These are phyloP conservation scores for Lycophotia porphyrea DNA, from an alignment of 2,888 invertebrate genomes.

Conservation along the genomic window DNA sequence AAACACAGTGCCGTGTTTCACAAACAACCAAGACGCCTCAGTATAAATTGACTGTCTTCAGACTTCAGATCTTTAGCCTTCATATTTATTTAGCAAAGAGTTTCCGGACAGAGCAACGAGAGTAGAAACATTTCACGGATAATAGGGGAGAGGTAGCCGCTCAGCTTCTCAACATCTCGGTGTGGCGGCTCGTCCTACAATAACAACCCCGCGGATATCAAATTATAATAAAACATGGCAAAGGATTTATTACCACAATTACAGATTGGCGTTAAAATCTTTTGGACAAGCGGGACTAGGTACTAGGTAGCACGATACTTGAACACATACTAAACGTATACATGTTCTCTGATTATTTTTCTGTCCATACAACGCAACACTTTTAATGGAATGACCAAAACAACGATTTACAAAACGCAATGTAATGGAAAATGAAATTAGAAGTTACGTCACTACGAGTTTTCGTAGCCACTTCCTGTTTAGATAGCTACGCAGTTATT, in stretches of 20 bases:
- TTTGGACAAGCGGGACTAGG: not conserved
- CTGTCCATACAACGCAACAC: conserved; percentile 8
- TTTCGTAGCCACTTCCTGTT: conserved; percentile 44
- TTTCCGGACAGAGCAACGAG: conserved; percentile 7
- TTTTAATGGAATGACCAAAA: conserved; percentile 46
- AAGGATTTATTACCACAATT: conserved; percentile 52
- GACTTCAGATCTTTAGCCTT: conserved; percentile 9
- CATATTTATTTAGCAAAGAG: conserved; percentile 22
- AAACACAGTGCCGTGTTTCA: conserved; percentile 29
- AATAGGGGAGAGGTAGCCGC: conserved; percentile 28
- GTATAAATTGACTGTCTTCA: conserved; percentile 18
- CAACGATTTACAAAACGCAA: conserved; percentile 51
- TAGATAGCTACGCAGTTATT: conserved; percentile 10
- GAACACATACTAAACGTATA: conserved; percentile 9
- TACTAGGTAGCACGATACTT: conserved; percentile 8
- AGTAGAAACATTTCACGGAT: conserved; percentile 39
- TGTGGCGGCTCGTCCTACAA: conserved; percentile 52
- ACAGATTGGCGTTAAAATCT: conserved; percentile 52
- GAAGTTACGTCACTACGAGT: conserved; percentile 48
- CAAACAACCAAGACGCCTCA: conserved; percentile 25
- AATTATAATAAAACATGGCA: conserved; percentile 60
- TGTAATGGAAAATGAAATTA: conserved; percentile 62
- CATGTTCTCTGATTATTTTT: conserved; percentile 1
- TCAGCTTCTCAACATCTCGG: conserved; percentile 22
- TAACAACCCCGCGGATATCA: conserved; percentile 56